Base-by-base conservation (phyloP, 1,140 invertebrate genomes). In the Caenorhabditis briggsae region DNA sequence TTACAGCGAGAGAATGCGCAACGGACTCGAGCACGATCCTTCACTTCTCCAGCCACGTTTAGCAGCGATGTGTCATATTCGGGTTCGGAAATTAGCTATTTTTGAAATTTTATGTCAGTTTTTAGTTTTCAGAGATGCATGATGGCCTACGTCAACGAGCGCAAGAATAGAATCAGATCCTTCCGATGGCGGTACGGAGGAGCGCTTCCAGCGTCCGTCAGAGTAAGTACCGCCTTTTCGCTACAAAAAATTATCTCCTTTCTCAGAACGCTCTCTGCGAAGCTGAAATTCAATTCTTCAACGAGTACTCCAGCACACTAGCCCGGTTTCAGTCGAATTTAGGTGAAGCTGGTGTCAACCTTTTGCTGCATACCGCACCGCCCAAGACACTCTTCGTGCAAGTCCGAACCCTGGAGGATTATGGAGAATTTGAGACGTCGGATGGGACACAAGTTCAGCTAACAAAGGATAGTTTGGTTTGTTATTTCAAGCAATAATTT, bases 311-410 rank as follows among this genome's bases (percentile, higher is more conserved):
- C 7, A 53, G 70, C 70, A 78, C 70, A 11, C 23, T 78, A n/a
- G 70, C 70, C 9, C 6, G 70, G 53, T 78, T 78, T 23, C 70
- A 78, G 20, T 12, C 9, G 25, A 53, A 23, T 78, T 46, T 78
- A 16, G 46, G 46, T 6, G 70, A 78, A 12, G 11, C 5, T 9
- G 70, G 70, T 23, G 70, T 78, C 8, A 78, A 78, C 18, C 14
- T 78, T 16, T n/a, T 78, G 43, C 46, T 78, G 16, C 43, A 50
- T 9, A 50, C 70, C 46, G n/a, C 43, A 50, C 70, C 70, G 46
- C 70, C 70, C n/a, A 78, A 78, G 46, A 43, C 70, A n/a, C 70
- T 78, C 5, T 78, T 78, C 46, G 70, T 78, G 8, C 70, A 78
- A n/a, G 70, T 78, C 14, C 43, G 70, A n/a, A 7, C 70, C 2